phyloP scores from a whole-genome alignment of 2,888 invertebrate species.

The Ormyrus nitidulus region DNA sequence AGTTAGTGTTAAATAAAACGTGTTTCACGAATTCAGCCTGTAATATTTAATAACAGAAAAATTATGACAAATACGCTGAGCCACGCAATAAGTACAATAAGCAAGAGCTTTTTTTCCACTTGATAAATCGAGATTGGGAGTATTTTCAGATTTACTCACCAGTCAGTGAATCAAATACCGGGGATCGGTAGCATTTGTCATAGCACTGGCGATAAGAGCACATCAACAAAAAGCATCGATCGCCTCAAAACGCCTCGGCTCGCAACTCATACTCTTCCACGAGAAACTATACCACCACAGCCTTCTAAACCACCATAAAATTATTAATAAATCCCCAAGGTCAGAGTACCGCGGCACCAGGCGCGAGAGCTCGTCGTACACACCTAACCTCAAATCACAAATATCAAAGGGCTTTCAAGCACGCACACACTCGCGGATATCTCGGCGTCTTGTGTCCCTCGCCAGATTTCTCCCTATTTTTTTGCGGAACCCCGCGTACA shows the following conservation, averaged over 20 bases:
- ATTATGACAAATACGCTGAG: too few species aligned
- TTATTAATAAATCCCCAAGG: constrained; percentile 40
- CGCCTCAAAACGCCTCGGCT: too few species aligned
- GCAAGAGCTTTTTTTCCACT: too few species aligned
- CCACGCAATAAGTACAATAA: too few species aligned
- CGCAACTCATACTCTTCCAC: too few species aligned
- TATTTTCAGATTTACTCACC: constrained; percentile 29
- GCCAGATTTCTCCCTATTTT: background rate
- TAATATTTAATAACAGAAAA: too few species aligned
- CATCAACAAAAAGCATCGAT: background rate
- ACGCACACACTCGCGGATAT: background rate
- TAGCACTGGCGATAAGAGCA: background rate
- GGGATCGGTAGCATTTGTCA: constrained; percentile 15
- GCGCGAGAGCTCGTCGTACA: background rate
- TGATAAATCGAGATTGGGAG: constrained; percentile 14
- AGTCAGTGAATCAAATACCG: background rate
- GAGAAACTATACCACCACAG: constrained; percentile 3
- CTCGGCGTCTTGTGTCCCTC: background rate
- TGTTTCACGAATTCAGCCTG: too few species aligned
- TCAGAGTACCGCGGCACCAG: constrained; percentile 22
- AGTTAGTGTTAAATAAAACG: too few species aligned
- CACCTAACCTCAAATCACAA: constrained; percentile 43
- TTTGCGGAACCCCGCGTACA: background rate
- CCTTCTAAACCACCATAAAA: background rate
- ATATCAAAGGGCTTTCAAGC: constrained; percentile 20